Percentiles rank a stretch among this genome's conserved stretches.
Evolutionary conservation across 2,888 invertebrate species (phyloP).

Genomic region (Tipula lateralis): DNA sequence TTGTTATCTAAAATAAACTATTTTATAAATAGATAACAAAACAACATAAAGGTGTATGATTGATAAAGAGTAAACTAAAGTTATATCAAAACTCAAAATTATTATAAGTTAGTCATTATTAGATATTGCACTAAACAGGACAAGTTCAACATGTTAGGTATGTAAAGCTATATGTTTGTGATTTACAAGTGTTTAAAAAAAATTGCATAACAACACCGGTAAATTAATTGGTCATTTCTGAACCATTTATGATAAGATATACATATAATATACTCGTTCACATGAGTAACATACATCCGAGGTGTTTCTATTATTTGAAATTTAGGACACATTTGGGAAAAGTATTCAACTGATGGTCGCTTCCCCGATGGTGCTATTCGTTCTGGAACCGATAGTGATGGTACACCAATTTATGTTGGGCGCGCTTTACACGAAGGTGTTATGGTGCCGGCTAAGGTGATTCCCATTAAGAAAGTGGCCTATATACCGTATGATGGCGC

Average conservation of each 20-base stretch:
- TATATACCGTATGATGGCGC: constrained; percentile 60
- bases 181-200: no score
- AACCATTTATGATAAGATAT: background rate
- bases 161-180: no score
- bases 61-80: no score
- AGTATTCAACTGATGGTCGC: background rate
- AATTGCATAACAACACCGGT: no score
- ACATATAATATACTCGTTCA: background rate
- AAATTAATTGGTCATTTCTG: no score
- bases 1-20: no score
- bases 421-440: constrained; percentile 62
- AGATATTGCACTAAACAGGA: no score
- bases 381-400: constrained; percentile 67
- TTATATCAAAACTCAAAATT: no score
- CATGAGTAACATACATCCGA: background rate
- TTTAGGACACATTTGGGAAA: constrained; percentile 24
- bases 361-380: constrained; percentile 47
- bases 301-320: background rate
- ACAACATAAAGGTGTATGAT: no score
- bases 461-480: constrained; percentile 57
- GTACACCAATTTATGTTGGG: constrained; percentile 68
- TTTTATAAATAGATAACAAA: no score
- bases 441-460: constrained; percentile 58
- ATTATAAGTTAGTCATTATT: no score
- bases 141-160: no score